These are phyloP conservation scores for Cricetomys ansorgei DNA, from an alignment of 2,113 vertebrate genomes.

Conservation along the genomic window DNA sequence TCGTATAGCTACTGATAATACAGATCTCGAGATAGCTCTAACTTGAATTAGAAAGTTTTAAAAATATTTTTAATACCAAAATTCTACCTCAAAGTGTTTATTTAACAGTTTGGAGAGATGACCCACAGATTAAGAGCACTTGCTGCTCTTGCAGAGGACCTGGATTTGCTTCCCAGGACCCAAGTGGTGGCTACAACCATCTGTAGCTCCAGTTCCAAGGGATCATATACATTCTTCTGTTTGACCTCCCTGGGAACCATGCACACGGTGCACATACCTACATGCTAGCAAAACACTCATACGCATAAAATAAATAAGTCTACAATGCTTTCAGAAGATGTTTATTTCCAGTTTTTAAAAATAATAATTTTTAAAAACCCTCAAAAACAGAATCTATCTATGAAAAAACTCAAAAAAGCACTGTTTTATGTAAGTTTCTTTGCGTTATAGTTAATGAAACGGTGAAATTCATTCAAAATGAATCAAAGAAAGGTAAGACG, in stretches of 20 bases:
- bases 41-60: background rate
- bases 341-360: background rate
- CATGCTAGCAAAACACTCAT: background rate
- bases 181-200: background rate
- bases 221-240: background rate
- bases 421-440: background rate
- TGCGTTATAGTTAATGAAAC: background rate
- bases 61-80: conserved; percentile 35
- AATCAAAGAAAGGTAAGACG: background rate
- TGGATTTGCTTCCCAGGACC: background rate
- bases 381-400: background rate
- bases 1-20: background rate
- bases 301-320: background rate
- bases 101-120: no score
- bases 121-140: background rate
- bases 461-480: background rate
- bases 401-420: background rate
- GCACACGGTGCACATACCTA: background rate
- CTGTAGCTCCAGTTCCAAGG: background rate
- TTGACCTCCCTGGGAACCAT: background rate
- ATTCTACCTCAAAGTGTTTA: background rate
- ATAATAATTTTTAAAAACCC: background rate
- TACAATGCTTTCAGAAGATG: background rate
- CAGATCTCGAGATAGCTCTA: background rate
- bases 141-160: background rate